Evolutionary conservation across 2,797 vertebrate genomes (phyloP).

Genomic region (Notolabrus celidotus): DNA sequence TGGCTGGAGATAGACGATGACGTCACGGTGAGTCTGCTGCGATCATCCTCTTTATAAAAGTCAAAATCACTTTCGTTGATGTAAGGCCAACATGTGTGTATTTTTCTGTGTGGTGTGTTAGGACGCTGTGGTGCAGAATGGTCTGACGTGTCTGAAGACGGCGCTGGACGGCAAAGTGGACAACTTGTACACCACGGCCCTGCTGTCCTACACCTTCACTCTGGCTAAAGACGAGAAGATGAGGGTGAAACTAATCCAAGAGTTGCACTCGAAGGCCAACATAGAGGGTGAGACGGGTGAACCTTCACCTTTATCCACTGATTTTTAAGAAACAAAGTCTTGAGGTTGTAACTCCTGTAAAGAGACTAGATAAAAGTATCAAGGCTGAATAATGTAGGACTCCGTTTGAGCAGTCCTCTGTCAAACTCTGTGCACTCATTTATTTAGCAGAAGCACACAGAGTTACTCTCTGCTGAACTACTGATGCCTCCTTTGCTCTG

Average conservation of each 20-base stretch:
- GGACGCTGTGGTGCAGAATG: constrained; percentile 65
- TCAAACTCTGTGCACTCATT: neutral
- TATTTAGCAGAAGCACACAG: neutral
- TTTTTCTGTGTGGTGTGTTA: constrained; percentile 38
- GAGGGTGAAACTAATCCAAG: constrained; percentile 69
- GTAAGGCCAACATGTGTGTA: neutral
- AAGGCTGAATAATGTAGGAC: too few relatives aligned
- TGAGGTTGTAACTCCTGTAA: too few relatives aligned
- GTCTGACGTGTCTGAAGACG: constrained; percentile 78
- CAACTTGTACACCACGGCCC: constrained; percentile 79
- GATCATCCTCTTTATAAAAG: too few relatives aligned
- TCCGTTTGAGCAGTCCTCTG: too few relatives aligned
- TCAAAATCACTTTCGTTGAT: neutral
- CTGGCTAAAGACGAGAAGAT: constrained; percentile 76
- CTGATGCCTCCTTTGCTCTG: neutral
- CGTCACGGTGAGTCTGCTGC: constrained; percentile 67
- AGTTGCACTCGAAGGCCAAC: constrained; percentile 69
- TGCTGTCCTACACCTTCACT: constrained; percentile 86
- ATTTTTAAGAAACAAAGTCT: too few relatives aligned
- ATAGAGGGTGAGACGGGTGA: constrained; percentile 62
- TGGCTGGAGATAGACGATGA: constrained; percentile 77
- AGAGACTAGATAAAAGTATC: too few relatives aligned
- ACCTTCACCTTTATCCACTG: too few relatives aligned
- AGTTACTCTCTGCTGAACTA: neutral
- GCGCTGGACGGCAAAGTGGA: constrained; percentile 47